Base-by-base conservation (phyloP, 2,113 vertebrate species). In the Oreochromis tanganicae region DNA sequence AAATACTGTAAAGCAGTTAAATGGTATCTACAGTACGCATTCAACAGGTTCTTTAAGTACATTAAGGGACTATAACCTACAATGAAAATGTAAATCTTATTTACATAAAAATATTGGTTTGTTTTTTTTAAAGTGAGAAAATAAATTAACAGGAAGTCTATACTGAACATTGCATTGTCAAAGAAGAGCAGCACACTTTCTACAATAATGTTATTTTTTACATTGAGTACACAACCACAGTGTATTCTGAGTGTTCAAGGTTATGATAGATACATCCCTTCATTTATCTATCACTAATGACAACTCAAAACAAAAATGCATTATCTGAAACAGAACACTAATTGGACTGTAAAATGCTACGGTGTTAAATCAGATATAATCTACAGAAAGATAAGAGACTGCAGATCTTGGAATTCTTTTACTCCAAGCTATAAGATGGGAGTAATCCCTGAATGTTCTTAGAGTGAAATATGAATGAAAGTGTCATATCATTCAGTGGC, bases 381-480 rank as follows among this genome's bases (percentile, higher is more conserved):
- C 38, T 82, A 46, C 29, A 29, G 29, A 80, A 59, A 81, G 82
- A 88, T 82, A 80, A 83, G 80, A 54, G n/a, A 63, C 16, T 34
- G 48, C 21, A 83, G 54, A 91, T 88, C 46, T 86, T 56, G 43
- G 71, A 84, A 85, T 68, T 38, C 66, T 84, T 88, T 89, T 75
- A 52, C 85, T n/a, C 36, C 12, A 13, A 85, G 81, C 63, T 78
- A 34, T 50, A 52, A 0, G 27, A 52, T 78, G 48, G 82, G 21
- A 79, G 38, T 50, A 87, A 94, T 87, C 79, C 80, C 63, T 79
- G 56, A 91, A 82, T 75, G 82, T 85, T 93, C 80, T 86, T 34
- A 41, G 63, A 79, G 84, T 87, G 68, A 94, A 95, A 93, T 91
- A 89, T 95, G 91, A 92, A 94, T 93, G 87, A 90, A 90, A 68